phyloP scores from a whole-genome alignment of 2,888 invertebrate genomes.

The Automeris io region DNA sequence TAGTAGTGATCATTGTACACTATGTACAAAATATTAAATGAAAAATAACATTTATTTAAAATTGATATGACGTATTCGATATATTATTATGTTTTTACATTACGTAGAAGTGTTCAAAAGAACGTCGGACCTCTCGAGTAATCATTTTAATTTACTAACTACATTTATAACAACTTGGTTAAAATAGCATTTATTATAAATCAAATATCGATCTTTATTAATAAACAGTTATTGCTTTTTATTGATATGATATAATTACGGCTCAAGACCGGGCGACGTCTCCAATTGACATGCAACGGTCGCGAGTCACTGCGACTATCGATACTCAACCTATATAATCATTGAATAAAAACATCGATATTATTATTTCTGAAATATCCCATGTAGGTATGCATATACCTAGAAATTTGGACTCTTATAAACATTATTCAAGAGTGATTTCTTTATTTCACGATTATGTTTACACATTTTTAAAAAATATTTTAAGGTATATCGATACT shows the following conservation, averaged over 20 bases:
- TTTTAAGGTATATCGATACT: too few species aligned
- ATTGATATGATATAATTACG: constrained; percentile 71
- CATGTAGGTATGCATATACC: too few species aligned
- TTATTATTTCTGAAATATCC: too few species aligned
- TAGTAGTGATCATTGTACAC: constrained; percentile 24
- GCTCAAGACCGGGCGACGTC: constrained; percentile 19
- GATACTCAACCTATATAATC: too few species aligned
- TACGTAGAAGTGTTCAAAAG: constrained; percentile 70
- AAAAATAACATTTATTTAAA: constrained; percentile 41
- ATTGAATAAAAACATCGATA: too few species aligned
- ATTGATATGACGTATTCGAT: constrained; percentile 63
- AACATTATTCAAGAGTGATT: too few species aligned
- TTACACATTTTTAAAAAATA: too few species aligned
- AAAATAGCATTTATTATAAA: constrained; percentile 71
- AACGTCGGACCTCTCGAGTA: constrained; percentile 70
- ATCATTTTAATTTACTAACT: constrained; percentile 71
- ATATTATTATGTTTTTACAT: constrained; percentile 50
- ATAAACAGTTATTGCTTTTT: constrained; percentile 75
- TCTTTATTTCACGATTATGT: too few species aligned
- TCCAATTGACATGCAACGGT: too few species aligned
- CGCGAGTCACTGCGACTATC: too few species aligned
- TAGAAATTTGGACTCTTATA: too few species aligned
- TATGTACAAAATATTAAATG: constrained; percentile 36
- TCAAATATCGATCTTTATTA: constrained; percentile 66
- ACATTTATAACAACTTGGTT: constrained; percentile 73